Evolutionary conservation across 1,140 invertebrate genomes (phyloP), one percentile per base, ranked within the genome.

Genomic region (Drosophila oshimai): DNA sequence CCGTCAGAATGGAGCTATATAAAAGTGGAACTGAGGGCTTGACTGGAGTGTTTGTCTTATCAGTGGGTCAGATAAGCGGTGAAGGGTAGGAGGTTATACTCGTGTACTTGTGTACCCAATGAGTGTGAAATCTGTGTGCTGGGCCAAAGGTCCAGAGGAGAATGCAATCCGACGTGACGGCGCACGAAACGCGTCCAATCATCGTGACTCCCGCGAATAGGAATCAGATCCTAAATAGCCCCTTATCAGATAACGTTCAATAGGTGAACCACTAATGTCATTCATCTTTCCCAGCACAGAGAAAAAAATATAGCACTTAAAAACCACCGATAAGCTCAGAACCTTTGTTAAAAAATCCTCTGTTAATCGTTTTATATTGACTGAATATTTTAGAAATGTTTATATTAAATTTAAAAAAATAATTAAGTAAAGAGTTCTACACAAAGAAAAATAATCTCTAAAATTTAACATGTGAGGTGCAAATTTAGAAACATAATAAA

Each of bases 91-190:
- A n/a, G 31, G 18, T 34, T 53, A 29, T 6, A 33, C 3, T 37
- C n/a, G n/a, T n/a, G n/a, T n/a, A n/a, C 17, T 29, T 9, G 22
- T 13, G 22, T 50, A 29, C 13, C 10, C n/a, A 22, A 10, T 49
- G 53, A 18, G 17, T 24, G 31, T 26, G 60, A 22, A 64, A 62
- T 34, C 41, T 37, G 20, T 37, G 20, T 39, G 20, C 10, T 33
- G 53, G 47, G 24, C 7, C 29, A 54, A 70, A 26, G 31, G 29
- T 36, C 20, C 17, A 6, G 53, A 22, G 17, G 33, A 47, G 18
- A 60, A 24, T 55, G 61, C 73, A 77, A 53, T 41, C 34, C 47
- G 37, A 13, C 17, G 10, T 78, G 78, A 69, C 47, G 24, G 13
- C 31, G 44, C 67, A 51, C 47, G 29, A 49, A 17, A 13, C 1